phyloP scores from a whole-genome alignment of 2,797 vertebrate genomes.

The Pangasius djambal region DNA sequence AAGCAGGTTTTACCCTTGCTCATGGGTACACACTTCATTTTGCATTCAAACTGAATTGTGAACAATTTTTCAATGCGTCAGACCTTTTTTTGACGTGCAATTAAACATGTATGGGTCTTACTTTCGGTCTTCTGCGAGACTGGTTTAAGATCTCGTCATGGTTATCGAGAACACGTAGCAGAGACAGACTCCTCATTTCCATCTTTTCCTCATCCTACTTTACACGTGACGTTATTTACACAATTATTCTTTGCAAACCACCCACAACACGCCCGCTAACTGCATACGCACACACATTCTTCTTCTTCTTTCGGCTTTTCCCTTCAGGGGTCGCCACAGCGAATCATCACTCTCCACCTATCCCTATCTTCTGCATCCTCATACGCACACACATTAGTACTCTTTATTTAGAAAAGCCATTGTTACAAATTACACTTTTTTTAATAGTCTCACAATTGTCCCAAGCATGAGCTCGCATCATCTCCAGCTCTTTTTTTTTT shows the following conservation, averaged over 20 bases:
- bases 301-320: too few species aligned
- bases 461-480: background rate
- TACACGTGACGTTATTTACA: background rate
- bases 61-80: background rate
- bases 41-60: background rate
- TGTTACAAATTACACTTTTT: conserved; percentile 13
- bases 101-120: background rate
- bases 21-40: background rate
- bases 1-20: background rate
- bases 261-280: background rate
- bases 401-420: background rate
- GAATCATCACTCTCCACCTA: too few species aligned
- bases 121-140: background rate
- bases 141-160: background rate
- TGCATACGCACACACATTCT: background rate
- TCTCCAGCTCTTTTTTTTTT: background rate
- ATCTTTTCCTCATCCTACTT: background rate
- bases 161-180: background rate
- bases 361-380: too few species aligned
- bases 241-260: background rate
- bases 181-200: background rate
- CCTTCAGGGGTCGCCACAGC: too few species aligned
- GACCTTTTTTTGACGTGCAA: background rate
- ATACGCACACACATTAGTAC: background rate
- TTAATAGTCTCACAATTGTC: conserved; percentile 15